These are phyloP conservation scores for Montipora capricornis DNA, from an alignment of 64 coral and sea anemone genomes.

Conservation along the genomic window DNA sequence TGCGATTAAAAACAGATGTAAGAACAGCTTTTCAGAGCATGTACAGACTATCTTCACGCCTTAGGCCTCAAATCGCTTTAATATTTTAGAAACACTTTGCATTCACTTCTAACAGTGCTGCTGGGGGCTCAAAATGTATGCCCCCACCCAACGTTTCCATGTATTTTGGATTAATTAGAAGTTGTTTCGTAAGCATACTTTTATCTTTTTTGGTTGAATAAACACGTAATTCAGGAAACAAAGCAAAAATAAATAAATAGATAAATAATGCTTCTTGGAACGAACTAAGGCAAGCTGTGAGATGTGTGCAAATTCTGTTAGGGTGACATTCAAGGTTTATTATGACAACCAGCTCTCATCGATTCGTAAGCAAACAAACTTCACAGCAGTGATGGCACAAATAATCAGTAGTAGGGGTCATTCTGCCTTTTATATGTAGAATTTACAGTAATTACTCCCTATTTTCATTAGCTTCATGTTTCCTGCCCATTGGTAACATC, in stretches of 20 bases:
- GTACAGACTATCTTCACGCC: neutral
- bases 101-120: neutral
- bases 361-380: neutral
- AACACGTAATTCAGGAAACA: neutral
- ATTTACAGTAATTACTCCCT: neutral
- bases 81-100: neutral
- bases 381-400: conserved; percentile 2
- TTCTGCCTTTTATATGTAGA: conserved; percentile 4
- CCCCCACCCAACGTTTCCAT: too few species aligned
- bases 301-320: neutral
- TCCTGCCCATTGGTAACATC: neutral
- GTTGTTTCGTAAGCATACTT: too few species aligned
- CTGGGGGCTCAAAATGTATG: neutral
- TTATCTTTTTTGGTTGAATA: neutral
- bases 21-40: neutral
- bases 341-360: neutral
- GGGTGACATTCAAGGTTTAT: too few species aligned
- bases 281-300: neutral
- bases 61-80: neutral
- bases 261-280: neutral
- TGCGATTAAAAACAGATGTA: conserved; percentile 19
- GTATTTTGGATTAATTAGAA: neutral
- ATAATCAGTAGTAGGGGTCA: neutral
- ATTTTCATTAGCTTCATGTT: neutral
- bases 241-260: neutral